Base-by-base conservation (phyloP, 2,797 vertebrate species). In the Eulemur albifrons region DNA sequence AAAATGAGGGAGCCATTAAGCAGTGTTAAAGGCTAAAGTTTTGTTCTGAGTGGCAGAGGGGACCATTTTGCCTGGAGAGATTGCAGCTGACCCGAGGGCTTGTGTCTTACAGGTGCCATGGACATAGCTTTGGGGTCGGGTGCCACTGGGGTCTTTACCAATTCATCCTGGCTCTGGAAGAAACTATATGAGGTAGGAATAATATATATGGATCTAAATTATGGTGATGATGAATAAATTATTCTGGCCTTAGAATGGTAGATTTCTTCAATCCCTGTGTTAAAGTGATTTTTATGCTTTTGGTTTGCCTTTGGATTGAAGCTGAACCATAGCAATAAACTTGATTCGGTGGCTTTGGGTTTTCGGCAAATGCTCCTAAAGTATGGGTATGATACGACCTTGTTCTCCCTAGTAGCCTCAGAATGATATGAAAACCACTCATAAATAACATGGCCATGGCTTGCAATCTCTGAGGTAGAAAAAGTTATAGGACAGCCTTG, bases 91-190 rank as follows among this genome's bases (percentile, higher is more conserved):
- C 65, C 88, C 0, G 27, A 75, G 30, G 32, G 0, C 43, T 35
- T 63, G 69, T 80, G 84, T 97, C 94, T 91, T 98, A 3, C 97
- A 99, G 99, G 99, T 98, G 99, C 99, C 17, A 99, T 99, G 98
- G 99, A 99, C 97, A 98, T 99, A 20, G 99, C 99, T 32, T 83
- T 99, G 83, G 99, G 99, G 35, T 99, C 99, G 65, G 99, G 99
- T 80, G 99, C 99, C 0, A 98, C 99, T 43, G 99, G 99, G n/a
- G 99, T 99, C 45, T 99, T 99, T 89, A 99, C 99, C 88, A 99
- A 99, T 95, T 99, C 99, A 8, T 98, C 99, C 93, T 99, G 99
- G 99, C 99, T 99, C 76, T 99, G 99, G 99, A 98, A 98, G 96
- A 99, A 99, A 95, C 98, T 99, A 18, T 99, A 99, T 92, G 99